Percentiles rank a stretch among this genome's conserved stretches.
Conservation (phyloP, 2,113 vertebrate species). For the Morone saxatilis region DNA sequence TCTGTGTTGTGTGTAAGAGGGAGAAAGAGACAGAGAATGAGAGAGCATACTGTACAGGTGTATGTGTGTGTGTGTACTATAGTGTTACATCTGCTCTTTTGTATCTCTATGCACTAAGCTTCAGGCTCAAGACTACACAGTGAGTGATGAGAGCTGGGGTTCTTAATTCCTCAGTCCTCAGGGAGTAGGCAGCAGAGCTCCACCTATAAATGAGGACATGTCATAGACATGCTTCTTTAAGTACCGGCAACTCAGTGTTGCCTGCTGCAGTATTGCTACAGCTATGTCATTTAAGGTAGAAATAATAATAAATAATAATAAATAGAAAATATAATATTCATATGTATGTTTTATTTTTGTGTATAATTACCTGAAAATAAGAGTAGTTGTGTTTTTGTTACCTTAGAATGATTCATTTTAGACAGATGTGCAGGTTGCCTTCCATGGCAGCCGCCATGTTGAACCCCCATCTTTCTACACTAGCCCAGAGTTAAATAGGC, state of each 20-base stretch:
- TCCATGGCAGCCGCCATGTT: no score
- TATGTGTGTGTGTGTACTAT: constrained; percentile 64
- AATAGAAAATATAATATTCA: no score
- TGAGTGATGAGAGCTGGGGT: constrained; percentile 51
- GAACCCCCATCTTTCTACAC: no score
- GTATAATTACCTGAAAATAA: no score
- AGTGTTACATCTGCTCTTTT: constrained; percentile 71
- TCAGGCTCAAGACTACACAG: constrained; percentile 27
- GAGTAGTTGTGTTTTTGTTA: no score
- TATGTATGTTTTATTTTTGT: no score
- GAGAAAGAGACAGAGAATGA: constrained; percentile 51
- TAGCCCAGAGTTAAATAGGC: no score
- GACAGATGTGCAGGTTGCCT: no score
- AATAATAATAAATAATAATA: no score
- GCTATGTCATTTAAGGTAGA: neutral
- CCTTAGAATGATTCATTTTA: no score
- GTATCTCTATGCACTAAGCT: constrained; percentile 49
- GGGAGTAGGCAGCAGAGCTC: constrained; percentile 45
- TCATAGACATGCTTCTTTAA: neutral
- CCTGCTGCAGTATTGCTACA: neutral
- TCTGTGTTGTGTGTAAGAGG: constrained; percentile 46
- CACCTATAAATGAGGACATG: constrained; percentile 38
- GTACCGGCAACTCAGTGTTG: neutral
- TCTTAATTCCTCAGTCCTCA: constrained; percentile 39
- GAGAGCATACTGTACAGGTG: constrained; percentile 64